Evolutionary conservation across 2,888 invertebrate genomes (phyloP), one percentile per base, ranked within the genome.

Genomic region (Suillia variegata): DNA sequence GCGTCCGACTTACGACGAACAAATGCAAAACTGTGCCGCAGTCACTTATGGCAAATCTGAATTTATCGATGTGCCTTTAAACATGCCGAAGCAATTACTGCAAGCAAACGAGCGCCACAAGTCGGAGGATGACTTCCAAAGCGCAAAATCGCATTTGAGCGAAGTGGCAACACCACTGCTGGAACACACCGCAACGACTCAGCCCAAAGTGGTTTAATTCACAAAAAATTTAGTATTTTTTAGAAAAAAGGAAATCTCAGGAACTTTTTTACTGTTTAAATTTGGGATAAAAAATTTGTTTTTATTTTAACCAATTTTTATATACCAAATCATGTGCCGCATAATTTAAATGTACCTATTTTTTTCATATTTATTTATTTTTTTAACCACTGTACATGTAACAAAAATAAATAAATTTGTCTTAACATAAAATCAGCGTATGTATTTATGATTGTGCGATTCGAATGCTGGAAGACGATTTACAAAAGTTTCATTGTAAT

Each of bases 401-500:
- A 60, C 42, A 55, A 55, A 20, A 24, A 42, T 31, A 13, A n/a
- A n/a, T 10, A 48, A 22, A 17, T 3, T 21, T 26, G 33, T 45
- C 45, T 45, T 45, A 50, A 24, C 24, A 50, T 24, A 50, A 50
- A n/a, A n/a, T n/a, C n/a, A n/a, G n/a, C n/a, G n/a, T 18, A 21
- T 48, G 5, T 5, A 17, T 42, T 6, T 48, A 13, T 48, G 20
- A 18, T 5, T 18, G 2, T 26, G n/a, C 24, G 48, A 34, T 52
- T 15, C 34, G 15, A 18, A n/a, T n/a, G n/a, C n/a, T n/a, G 24
- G 50, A 24, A 13, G 24, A 31, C 47, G 5, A 10, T 56, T 68
- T 71, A 73, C 31, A 75, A 61, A 31, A 82, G 60, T 61, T 79
- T 80, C 68, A 92, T 85, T 2, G 89, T 87, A 50, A 93, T 85